Base-by-base conservation (phyloP, 1,140 invertebrate genomes). In the Dolichoris vasculosae region DNA sequence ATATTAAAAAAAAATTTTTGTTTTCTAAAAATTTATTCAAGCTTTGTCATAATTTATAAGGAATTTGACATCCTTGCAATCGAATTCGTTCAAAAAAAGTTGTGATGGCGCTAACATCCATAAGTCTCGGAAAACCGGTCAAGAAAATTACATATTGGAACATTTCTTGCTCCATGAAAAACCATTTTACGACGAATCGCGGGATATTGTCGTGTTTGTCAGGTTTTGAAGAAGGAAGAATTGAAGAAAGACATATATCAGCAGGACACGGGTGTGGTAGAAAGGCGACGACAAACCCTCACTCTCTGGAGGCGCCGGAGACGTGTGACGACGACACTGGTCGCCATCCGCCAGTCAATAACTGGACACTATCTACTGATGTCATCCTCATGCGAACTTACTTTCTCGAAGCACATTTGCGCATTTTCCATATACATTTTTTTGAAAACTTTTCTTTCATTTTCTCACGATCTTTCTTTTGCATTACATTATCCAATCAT, bases 311-410 rank as follows among this genome's bases (percentile, higher is more conserved):
- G 86, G 75, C 86, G 87, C 86, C 86, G 88, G 86, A 90, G 89
- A 88, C 88, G 89, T 83, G 82, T 79, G 86, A 88, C 75, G 30
- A 51, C 80, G 76, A 69, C 46, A 79, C 88, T 88, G 86, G 85
- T 69, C 87, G 85, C 86, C 89, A 88, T 89, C 78, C 88, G 88
- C 88, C 92, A 92, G 91, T 93, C 92, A 93, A 93, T 93, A 93
- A 90, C 90, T 91, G 92, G 92, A 93, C 92, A 90, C 89, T 90
- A 73, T 80, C 87, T 86, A 86, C 87, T 87, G 84, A 87, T 83
- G 86, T 86, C 85, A 82, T 79, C 67, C 86, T n/a, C n/a, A n/a
- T n/a, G n/a, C n/a, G n/a, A n/a, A n/a, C n/a, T n/a, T n/a, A n/a
- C n/a, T n/a, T n/a, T n/a, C n/a, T n/a, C n/a, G n/a, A n/a, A n/a